phyloP scores from a whole-genome alignment of 2,797 vertebrate genomes.

The Epinephelus awoara region DNA sequence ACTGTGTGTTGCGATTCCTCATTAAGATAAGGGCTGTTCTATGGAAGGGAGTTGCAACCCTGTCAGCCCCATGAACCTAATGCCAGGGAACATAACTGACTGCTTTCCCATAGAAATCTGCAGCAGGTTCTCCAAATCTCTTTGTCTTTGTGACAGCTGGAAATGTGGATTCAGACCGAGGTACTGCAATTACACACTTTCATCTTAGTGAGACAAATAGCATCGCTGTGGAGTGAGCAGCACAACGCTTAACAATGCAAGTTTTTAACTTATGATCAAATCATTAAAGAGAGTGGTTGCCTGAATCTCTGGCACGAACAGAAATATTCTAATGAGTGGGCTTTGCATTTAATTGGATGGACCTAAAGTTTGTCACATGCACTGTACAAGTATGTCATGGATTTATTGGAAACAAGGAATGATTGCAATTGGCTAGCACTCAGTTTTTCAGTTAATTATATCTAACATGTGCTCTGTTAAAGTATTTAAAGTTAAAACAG shows the following conservation, averaged over 20 bases:
- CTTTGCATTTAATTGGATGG: conserved; percentile 65
- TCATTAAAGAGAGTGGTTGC: conserved; percentile 57
- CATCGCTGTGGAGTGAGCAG: conserved; percentile 24
- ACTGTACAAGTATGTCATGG: conserved; percentile 33
- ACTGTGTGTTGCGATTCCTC: conserved; percentile 90
- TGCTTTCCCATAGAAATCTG: conserved; percentile 76
- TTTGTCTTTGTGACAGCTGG: conserved; percentile 61
- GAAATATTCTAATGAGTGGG: conserved; percentile 60
- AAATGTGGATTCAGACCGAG: conserved; percentile 59
- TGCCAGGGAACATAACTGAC: conserved; percentile 77
- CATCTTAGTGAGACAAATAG: conserved; percentile 51
- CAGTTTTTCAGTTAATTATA: conserved; percentile 57
- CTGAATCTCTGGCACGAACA: conserved; percentile 39
- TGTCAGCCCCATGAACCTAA: conserved; percentile 83
- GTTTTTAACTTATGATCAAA: conserved; percentile 52
- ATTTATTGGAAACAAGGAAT: conserved; percentile 42
- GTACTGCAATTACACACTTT: conserved; percentile 56
- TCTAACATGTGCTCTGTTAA: conserved; percentile 30
- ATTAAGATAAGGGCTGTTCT: conserved; percentile 89
- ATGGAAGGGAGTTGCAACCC: conserved; percentile 75
- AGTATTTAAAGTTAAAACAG: conserved; percentile 40
- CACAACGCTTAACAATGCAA: conserved; percentile 32
- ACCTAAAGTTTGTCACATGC: conserved; percentile 53
- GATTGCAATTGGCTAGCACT: conserved; percentile 23
- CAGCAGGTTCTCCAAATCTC: conserved; percentile 33